Conservation (phyloP, 2,113 vertebrate species). For the Leptobrachium ailaonicum region DNA sequence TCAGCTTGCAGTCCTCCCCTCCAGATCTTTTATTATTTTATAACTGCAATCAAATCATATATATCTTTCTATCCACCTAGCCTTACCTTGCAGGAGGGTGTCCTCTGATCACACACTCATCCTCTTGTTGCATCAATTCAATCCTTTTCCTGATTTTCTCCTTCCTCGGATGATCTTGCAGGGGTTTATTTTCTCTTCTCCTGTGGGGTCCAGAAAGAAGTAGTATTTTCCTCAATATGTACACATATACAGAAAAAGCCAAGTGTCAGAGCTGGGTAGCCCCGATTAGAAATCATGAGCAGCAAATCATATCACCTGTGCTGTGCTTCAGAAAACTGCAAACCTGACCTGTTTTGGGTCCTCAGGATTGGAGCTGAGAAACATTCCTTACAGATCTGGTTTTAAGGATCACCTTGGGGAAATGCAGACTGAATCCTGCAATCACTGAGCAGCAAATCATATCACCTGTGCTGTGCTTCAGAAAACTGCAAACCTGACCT, state of each 20-base stretch:
- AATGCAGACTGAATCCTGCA: too few species aligned
- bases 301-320: too few species aligned
- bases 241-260: slow-evolving; percentile 7
- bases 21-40: slow-evolving; percentile 16
- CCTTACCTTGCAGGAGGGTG: slow-evolving; percentile 68
- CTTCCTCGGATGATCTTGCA: slow-evolving; percentile 23
- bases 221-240: slow-evolving; percentile 50
- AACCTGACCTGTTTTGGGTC: too few species aligned
- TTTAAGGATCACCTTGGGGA: too few species aligned
- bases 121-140: slow-evolving; percentile 57
- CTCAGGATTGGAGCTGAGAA: too few species aligned
- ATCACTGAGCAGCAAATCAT: too few species aligned
- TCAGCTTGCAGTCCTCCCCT: neutral
- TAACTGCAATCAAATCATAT: slow-evolving; percentile 47
- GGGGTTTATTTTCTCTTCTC: neutral
- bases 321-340: too few species aligned
- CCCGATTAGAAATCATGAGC: slow-evolving; percentile 67
- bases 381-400: too few species aligned
- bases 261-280: slow-evolving; percentile 57
- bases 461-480: too few species aligned
- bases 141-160: slow-evolving; percentile 54
- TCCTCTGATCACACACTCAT: slow-evolving; percentile 60
- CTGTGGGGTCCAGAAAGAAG: slow-evolving; percentile 19
- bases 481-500: too few species aligned
- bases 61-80: slow-evolving; percentile 52